These are phyloP conservation scores for Entomyzon cyanotis DNA, from an alignment of 2,113 vertebrate genomes.

Conservation along the genomic window DNA sequence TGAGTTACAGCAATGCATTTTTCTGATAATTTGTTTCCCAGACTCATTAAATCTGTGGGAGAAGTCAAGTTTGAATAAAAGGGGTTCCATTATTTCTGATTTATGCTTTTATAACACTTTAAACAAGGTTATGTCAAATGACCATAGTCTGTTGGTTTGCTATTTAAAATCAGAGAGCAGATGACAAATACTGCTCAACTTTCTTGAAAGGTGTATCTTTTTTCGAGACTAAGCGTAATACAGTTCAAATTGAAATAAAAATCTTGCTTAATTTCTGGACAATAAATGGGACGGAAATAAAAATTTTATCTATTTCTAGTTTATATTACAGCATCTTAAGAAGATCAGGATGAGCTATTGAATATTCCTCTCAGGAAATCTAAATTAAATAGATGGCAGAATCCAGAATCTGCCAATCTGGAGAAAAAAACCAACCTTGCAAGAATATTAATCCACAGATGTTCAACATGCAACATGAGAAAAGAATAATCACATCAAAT, in stretches of 20 bases:
- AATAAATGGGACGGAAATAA: not conserved
- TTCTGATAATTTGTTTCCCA: slow-evolving; percentile 26
- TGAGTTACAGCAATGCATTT: slow-evolving; percentile 19
- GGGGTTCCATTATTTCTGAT: slow-evolving; percentile 9
- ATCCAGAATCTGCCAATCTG: not conserved
- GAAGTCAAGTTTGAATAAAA: slow-evolving; percentile 38
- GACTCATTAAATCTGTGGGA: slow-evolving; percentile 20
- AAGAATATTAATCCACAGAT: not conserved
- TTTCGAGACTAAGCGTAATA: not conserved
- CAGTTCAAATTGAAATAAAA: not conserved
- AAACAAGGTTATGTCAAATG: slow-evolving; percentile 26
- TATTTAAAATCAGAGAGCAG: not conserved
- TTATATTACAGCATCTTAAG: not conserved
- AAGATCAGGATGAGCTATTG: not conserved
- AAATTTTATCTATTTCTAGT: not conserved
- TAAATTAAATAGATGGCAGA: not conserved
- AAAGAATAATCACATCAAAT: not conserved
- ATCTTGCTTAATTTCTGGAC: not conserved
- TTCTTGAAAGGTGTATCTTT: not conserved
- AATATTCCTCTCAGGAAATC: not conserved
- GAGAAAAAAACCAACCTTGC: not conserved
- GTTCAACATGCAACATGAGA: not conserved
- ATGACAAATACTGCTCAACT: not conserved
- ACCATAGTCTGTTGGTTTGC: not conserved
- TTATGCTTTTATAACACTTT: slow-evolving; percentile 39